These are phyloP conservation scores for Pyralis farinalis DNA, from an alignment of 2,888 invertebrate genomes.

Conservation along the genomic window DNA sequence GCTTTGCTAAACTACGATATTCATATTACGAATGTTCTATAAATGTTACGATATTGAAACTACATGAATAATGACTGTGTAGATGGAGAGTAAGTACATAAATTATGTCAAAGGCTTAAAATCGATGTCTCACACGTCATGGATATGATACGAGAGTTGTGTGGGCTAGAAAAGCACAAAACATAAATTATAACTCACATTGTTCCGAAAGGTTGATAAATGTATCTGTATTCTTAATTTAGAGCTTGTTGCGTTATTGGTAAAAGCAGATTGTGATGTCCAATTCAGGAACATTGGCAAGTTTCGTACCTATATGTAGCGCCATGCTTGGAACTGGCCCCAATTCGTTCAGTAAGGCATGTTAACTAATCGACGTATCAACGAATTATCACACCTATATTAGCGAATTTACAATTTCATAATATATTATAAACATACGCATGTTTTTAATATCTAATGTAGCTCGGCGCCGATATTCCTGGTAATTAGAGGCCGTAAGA, in stretches of 20 bases:
- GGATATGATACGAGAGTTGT: constrained; percentile 48
- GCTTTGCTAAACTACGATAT: no score
- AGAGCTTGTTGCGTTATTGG: constrained; percentile 26
- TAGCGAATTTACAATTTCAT: background rate
- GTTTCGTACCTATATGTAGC: constrained; percentile 23
- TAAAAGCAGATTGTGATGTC: constrained; percentile 41
- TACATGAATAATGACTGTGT: background rate
- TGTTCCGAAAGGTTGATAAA: constrained; percentile 64
- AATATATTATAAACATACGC: no score
- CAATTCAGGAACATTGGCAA: constrained; percentile 35
- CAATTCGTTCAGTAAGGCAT: constrained; percentile 7
- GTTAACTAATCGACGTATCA: constrained; percentile 4
- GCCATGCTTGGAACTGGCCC: constrained; percentile 6
- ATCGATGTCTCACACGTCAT: constrained; percentile 57
- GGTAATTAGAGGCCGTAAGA: no score
- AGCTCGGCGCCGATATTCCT: no score
- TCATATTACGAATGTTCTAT: no score
- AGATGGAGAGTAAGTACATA: constrained; percentile 19
- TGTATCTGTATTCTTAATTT: constrained; percentile 52
- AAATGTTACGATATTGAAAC: background rate
- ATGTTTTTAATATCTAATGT: no score
- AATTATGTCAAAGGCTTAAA: constrained; percentile 57
- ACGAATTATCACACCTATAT: background rate
- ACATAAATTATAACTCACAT: constrained; percentile 57
- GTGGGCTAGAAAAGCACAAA: constrained; percentile 56